phyloP scores from a whole-genome alignment of 2,113 vertebrate species.

The Neomonachus schauinslandi region DNA sequence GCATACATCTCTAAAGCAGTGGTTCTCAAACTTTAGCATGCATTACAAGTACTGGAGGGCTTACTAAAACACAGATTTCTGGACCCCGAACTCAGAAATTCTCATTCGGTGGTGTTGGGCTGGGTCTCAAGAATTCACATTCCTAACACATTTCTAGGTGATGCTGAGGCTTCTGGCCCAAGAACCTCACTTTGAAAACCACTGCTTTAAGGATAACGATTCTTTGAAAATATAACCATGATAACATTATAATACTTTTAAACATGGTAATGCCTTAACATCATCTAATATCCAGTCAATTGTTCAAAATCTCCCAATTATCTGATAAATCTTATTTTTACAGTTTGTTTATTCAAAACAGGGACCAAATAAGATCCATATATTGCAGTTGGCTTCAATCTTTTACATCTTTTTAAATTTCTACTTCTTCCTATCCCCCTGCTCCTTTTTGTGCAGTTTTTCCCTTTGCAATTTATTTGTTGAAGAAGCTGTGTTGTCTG shows the following conservation, averaged over 20 bases:
- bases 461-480: neutral
- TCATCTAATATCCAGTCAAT: neutral
- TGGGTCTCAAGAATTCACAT: neutral
- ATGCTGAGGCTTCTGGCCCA: neutral
- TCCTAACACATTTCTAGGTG: neutral
- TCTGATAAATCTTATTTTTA: neutral
- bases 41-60: neutral
- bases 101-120: neutral
- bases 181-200: neutral
- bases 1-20: neutral
- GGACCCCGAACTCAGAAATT: neutral
- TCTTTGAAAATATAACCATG: neutral
- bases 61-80: neutral
- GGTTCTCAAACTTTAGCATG: neutral
- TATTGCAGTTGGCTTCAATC: neutral
- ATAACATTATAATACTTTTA: neutral
- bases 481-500: neutral
- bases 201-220: neutral
- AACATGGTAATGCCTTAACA: neutral
- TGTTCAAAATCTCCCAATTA: neutral
- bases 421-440: neutral
- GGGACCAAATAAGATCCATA: neutral
- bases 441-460: neutral
- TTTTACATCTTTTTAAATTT: neutral
- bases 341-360: slow-evolving; percentile 1